Percentiles rank a stretch among this genome's conserved stretches.
phyloP scores from a whole-genome alignment of 2,797 vertebrate genomes.

The Lacerta bilineata region DNA sequence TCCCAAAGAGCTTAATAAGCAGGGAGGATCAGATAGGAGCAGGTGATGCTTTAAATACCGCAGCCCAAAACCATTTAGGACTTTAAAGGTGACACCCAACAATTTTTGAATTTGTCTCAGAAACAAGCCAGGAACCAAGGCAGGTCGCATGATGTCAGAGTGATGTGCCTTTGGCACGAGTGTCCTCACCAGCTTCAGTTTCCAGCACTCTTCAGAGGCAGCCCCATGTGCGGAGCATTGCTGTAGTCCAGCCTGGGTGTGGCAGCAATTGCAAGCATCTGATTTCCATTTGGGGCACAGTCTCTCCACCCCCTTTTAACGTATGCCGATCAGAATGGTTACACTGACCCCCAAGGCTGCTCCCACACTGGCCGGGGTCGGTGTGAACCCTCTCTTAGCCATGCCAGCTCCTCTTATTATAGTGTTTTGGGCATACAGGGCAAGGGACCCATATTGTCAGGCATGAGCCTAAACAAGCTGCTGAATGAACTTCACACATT shows the following conservation, averaged over 20 bases:
- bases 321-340: not conserved
- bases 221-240: not conserved
- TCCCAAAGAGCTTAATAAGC: not conserved
- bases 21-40: not conserved
- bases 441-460: not conserved
- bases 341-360: too few species aligned
- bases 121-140: not conserved
- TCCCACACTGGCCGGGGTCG: not conserved
- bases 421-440: not conserved
- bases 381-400: not conserved
- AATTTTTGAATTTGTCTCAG: not conserved
- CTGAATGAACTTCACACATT: not conserved
- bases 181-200: not conserved
- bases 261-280: not conserved
- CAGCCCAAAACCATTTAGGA: not conserved
- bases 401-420: not conserved
- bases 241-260: not conserved
- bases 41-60: not conserved
- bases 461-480: not conserved
- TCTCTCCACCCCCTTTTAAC: not conserved
- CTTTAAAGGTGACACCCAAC: not conserved
- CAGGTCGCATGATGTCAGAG: not conserved
- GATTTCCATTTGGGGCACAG: not conserved
- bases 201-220: not conserved
- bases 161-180: not conserved